Evolutionary conservation across 2,888 invertebrate species (phyloP).

Genomic region (Eupsilia transversa): DNA sequence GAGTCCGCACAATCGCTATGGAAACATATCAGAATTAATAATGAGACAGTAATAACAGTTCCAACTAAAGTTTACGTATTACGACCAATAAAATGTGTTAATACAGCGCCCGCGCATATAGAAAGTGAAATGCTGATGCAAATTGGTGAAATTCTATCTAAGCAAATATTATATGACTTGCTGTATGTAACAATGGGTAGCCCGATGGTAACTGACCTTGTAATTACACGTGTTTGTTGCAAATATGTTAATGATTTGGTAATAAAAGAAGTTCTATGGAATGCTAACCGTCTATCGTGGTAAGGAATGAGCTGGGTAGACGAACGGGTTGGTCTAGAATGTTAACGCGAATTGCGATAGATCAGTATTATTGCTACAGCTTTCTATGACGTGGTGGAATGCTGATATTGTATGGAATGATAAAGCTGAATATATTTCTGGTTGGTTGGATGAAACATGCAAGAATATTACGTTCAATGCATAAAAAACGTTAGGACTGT

Average conservation of each 20-base stretch:
- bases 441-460: conserved; percentile 7
- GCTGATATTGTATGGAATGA: conserved; percentile 30
- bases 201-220: conserved; percentile 56
- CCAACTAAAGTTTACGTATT: conserved; percentile 60
- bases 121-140: conserved; percentile 77
- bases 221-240: conserved; percentile 41
- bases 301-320: conserved; percentile 28
- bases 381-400: conserved; percentile 55
- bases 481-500: not conserved
- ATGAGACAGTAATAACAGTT: conserved; percentile 60
- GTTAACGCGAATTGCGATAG: conserved; percentile 39
- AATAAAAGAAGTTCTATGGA: conserved; percentile 29
- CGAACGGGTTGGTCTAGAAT: conserved; percentile 49
- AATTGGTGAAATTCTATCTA: conserved; percentile 74
- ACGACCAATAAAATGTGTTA: conserved; percentile 69
- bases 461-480: not conserved
- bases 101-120: conserved; percentile 63
- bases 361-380: conserved; percentile 45
- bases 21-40: conserved; percentile 55
- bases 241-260: conserved; percentile 37
- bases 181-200: conserved; percentile 57
- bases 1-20: conserved; percentile 52
- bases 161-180: conserved; percentile 66
- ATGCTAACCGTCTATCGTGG: conserved; percentile 13
- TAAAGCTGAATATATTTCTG: conserved; percentile 19